Base-by-base conservation (phyloP, 2,797 vertebrate species). In the Poeciliopsis infans region DNA sequence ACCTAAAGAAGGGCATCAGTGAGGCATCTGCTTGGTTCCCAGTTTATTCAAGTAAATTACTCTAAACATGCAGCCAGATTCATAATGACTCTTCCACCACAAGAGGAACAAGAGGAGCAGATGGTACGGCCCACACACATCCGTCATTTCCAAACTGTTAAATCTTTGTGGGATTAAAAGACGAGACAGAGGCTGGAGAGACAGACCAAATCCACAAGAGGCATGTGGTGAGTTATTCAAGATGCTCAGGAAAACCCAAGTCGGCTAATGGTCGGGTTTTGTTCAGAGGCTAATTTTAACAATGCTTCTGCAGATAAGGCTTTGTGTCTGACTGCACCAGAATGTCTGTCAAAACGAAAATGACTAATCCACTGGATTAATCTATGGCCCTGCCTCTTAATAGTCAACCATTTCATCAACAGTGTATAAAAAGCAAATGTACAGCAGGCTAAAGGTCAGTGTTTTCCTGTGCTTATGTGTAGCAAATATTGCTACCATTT, bases 91-190 rank as follows among this genome's bases (percentile, higher is more conserved):
- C 73, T 76, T 77, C 69, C 51, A 53, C 76, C 68, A 70, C 64
- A 51, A 68, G 57, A 79, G 55, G 57, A 80, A 77, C 45, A 80
- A 77, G 46, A 45, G 79, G 74, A 82, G 61, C 15, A 82, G 77
- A 85, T 79, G 77, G 74, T 75, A 51, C 46, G 33, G 73, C 53
- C 73, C 41, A 59, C 45, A 73, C 73, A 72, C 70, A 79, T 75
- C 53, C 13, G 13, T 23, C 39, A 79, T 77, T 59, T 79, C 75
- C 69, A 79, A n/a, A 77, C 69, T 51, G 43, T 74, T 55, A 74
- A 69, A 68, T 75, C 71, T 74, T 59, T 72, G 7, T 55, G 77
- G 20, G 75, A 79, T 79, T 74, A 49, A 78, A 69, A 51, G 31
- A 72, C 28, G 47, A 76, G 43, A 70, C 59, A 49, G 66, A 46